Evolutionary conservation across 1,140 invertebrate genomes (phyloP).

Genomic region (Geopemphigus sp.): DNA sequence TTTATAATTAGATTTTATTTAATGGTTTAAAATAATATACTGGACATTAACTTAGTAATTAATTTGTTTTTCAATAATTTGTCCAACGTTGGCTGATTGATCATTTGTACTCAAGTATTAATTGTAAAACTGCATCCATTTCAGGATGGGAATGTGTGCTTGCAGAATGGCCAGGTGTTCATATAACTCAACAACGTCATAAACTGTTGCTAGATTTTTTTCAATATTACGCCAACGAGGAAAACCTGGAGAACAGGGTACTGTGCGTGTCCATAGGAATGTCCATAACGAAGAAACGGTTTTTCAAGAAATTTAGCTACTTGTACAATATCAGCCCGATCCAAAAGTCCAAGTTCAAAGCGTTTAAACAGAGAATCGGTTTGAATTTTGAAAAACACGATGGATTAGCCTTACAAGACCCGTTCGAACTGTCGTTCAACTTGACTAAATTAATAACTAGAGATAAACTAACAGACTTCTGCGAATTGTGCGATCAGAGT

Average conservation of each 20-base stretch:
- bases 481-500: slow-evolving; percentile 7
- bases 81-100: no score
- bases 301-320: background rate
- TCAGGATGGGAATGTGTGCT: slow-evolving; percentile 18
- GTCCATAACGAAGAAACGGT: background rate
- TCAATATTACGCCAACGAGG: slow-evolving; percentile 4
- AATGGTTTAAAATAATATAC: no score
- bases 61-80: no score
- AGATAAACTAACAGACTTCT: background rate
- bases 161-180: background rate
- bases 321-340: background rate
- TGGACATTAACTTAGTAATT: no score
- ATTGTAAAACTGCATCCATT: no score
- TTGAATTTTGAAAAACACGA: background rate
- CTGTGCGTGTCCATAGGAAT: background rate
- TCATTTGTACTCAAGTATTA: no score
- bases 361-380: background rate
- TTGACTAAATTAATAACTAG: background rate
- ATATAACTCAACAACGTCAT: background rate
- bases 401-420: slow-evolving; percentile 7
- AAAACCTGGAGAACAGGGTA: background rate
- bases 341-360: background rate
- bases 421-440: slow-evolving; percentile 18
- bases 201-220: slow-evolving; percentile 18
- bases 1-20: no score